phyloP scores from a whole-genome alignment of 2,888 invertebrate species.

The Hetaerina titia region DNA sequence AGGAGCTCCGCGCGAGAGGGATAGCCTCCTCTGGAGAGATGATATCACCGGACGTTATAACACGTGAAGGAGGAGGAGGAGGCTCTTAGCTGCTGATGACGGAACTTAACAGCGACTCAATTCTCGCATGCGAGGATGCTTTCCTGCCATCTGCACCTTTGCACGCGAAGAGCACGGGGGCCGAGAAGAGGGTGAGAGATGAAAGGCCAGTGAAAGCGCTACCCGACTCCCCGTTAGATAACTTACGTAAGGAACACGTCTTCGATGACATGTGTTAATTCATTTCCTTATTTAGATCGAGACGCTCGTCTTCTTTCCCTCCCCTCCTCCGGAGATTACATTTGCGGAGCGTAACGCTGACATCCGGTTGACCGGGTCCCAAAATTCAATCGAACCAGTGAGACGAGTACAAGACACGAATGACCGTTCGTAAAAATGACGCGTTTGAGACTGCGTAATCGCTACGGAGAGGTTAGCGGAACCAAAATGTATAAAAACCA shows the following conservation, averaged over 20 bases:
- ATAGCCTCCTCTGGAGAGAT: too few relatives aligned
- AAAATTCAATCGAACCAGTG: background rate
- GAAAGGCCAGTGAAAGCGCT: constrained; percentile 52
- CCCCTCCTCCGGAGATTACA: background rate
- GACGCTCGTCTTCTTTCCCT: background rate
- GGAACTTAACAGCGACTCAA: background rate
- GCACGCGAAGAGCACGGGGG: background rate
- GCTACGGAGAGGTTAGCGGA: background rate
- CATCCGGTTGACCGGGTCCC: constrained; percentile 2
- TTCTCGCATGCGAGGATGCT: background rate
- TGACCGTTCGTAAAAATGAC: background rate
- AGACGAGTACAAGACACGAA: background rate
- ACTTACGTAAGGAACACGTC: constrained; percentile 64
- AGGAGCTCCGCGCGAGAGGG: too few relatives aligned
- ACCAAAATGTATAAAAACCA: background rate
- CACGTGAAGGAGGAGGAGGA: background rate
- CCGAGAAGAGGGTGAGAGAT: background rate
- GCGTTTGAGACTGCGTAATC: background rate
- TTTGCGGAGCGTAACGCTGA: background rate
- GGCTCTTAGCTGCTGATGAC: background rate
- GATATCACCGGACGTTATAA: background rate
- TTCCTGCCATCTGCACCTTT: background rate
- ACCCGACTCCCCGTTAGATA: constrained; percentile 57
- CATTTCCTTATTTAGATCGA: constrained; percentile 61
- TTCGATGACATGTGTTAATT: constrained; percentile 59